A percentile compares a stretch with the other conserved stretches of the same genome.
These are phyloP conservation scores for Bubo bubo DNA, from an alignment of 2,113 vertebrate species.

Conservation along the genomic window DNA sequence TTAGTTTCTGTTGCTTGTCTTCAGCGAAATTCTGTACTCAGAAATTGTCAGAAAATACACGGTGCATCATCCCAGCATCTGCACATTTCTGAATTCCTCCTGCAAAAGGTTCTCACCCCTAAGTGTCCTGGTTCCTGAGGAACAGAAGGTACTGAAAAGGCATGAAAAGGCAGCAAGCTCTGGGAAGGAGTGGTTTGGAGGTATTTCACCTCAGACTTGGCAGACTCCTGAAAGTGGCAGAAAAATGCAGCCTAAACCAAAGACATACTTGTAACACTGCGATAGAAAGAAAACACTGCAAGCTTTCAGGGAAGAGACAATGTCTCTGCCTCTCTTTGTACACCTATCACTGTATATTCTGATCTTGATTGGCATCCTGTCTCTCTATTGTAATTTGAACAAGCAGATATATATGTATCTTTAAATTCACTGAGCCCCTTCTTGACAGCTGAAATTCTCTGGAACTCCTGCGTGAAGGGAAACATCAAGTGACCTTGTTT, in stretches of 20 bases:
- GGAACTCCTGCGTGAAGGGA: not conserved
- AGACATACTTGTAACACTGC: not conserved
- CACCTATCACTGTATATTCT: not conserved
- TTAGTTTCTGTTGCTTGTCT: not conserved
- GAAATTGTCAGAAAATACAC: not conserved
- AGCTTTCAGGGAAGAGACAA: not conserved
- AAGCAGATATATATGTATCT: not conserved
- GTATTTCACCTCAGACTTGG: conserved; percentile 13
- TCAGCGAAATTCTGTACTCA: not conserved
- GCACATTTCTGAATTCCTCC: not conserved
- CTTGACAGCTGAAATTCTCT: not conserved
- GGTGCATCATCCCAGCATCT: not conserved
- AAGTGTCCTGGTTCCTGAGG: not conserved
- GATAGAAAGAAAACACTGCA: not conserved
- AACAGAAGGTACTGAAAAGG: not conserved
- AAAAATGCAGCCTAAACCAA: not conserved
- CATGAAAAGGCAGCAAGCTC: not conserved
- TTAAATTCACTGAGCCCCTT: not conserved
- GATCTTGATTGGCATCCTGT: not conserved
- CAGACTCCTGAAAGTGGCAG: not conserved
- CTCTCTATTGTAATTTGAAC: not conserved
- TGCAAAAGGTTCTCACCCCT: not conserved
- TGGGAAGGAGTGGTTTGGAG: not conserved
- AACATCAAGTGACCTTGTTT: not conserved
- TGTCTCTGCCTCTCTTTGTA: not conserved